A percentile compares a stretch with the other conserved stretches of the same genome.
Conservation (phyloP, 2,113 vertebrate species). For the Myotis yumanensis region DNA sequence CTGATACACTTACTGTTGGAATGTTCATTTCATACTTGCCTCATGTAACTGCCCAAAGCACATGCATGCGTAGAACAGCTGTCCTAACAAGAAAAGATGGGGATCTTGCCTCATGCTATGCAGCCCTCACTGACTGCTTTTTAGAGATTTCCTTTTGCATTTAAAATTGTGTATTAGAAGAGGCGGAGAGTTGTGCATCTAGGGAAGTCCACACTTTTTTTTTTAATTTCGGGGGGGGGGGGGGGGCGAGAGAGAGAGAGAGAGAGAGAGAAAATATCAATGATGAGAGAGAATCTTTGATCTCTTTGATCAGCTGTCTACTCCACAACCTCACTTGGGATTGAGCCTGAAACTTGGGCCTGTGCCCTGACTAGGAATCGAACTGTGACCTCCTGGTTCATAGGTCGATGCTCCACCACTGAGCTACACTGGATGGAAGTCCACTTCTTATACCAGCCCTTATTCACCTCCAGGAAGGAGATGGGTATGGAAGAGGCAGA, state of each 20-base stretch:
- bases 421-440: neutral
- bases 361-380: no score
- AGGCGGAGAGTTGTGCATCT: neutral
- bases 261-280: no score
- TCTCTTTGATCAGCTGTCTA: no score
- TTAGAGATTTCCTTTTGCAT: neutral
- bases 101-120: neutral
- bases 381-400: no score
- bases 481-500: neutral
- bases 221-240: no score
- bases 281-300: no score
- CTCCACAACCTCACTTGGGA: no score
- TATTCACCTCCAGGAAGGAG: neutral
- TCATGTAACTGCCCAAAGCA: neutral
- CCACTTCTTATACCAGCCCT: neutral
- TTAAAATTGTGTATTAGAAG: neutral
- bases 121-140: no score
- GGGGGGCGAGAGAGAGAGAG: no score
- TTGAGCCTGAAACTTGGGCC: no score
- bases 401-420: no score
- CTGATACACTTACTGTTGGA: neutral
- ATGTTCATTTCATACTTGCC: neutral
- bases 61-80: neutral
- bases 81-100: neutral
- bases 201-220: neutral